Conservation (phyloP, 2,888 invertebrate genomes). For the Machimus rusticus region DNA sequence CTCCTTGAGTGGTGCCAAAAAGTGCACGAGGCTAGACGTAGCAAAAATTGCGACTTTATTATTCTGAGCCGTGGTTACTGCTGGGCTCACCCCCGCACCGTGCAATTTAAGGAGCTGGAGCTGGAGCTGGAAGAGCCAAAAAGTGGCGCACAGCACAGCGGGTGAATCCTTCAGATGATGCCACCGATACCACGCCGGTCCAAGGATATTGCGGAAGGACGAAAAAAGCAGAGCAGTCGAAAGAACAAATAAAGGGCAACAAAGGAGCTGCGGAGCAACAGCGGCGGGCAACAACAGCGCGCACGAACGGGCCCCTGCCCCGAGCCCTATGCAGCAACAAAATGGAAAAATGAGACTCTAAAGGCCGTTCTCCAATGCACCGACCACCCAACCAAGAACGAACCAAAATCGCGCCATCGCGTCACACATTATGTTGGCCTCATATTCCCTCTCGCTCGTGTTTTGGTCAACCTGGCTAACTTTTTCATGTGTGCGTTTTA, state of each 20-base stretch:
- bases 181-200: neutral
- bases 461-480: too few relatives aligned
- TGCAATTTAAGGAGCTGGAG: neutral
- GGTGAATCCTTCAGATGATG: neutral
- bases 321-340: neutral
- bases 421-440: too few relatives aligned
- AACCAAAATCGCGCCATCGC: too few relatives aligned
- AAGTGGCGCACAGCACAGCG: neutral
- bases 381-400: too few relatives aligned
- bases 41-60: constrained; percentile 13
- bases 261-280: neutral
- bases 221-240: constrained; percentile 11
- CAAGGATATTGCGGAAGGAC: constrained; percentile 25
- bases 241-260: constrained; percentile 25
- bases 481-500: too few relatives aligned
- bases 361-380: too few relatives aligned
- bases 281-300: neutral
- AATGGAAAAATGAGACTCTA: constrained; percentile 29
- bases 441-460: too few relatives aligned
- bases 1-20: constrained; percentile 6
- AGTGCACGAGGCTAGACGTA: constrained; percentile 21
- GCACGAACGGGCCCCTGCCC: neutral
- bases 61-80: constrained; percentile 17
- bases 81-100: neutral
- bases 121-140: neutral